Evolutionary conservation across 2,888 invertebrate genomes (phyloP).

Genomic region (Girardia tigrina): DNA sequence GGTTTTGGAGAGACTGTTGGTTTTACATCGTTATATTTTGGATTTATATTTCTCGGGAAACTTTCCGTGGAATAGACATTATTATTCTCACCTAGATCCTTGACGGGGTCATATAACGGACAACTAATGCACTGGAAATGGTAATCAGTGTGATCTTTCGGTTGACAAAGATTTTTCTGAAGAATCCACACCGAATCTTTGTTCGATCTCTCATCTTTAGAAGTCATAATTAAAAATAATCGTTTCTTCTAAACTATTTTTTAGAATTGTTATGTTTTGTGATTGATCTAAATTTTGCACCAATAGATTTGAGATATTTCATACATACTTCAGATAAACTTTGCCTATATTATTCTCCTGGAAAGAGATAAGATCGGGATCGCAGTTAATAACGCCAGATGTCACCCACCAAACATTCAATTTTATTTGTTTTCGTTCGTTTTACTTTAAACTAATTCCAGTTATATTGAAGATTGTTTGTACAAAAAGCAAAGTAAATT

Average conservation of each 20-base stretch:
- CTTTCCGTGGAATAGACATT: neutral
- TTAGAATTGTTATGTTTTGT: no score
- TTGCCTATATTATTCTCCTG: no score
- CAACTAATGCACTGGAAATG: neutral
- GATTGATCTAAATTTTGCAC: no score
- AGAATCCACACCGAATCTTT: constrained; percentile 9
- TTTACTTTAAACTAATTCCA: no score
- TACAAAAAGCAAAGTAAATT: no score
- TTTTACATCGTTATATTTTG: neutral
- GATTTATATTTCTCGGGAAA: neutral
- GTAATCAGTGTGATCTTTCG: constrained; percentile 2
- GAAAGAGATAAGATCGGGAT: no score
- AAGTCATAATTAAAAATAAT: neutral
- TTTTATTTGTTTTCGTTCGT: no score
- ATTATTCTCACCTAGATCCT: neutral
- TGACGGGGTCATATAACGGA: neutral
- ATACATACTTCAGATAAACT: no score
- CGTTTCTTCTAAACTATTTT: neutral
- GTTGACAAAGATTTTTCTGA: constrained; percentile 9
- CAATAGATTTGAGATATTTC: no score
- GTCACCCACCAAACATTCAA: no score
- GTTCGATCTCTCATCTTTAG: neutral
- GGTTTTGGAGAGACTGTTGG: neutral
- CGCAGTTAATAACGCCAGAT: no score
- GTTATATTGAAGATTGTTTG: no score